These are phyloP conservation scores for Alligator mississippiensis DNA, from an alignment of 2,113 vertebrate genomes.

Conservation along the genomic window DNA sequence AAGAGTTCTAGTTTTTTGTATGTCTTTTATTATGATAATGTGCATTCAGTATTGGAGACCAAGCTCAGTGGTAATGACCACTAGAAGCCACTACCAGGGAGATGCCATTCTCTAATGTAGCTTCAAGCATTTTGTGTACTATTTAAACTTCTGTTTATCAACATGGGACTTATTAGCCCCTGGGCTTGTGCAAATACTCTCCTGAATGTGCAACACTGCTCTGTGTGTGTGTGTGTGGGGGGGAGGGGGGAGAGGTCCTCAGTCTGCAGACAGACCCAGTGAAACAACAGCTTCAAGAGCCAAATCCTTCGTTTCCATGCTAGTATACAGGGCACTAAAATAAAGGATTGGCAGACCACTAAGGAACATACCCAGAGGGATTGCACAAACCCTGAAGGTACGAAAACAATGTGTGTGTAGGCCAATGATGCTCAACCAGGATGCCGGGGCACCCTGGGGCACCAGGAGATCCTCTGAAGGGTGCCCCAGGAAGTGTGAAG, in stretches of 20 bases:
- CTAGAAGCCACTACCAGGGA: background rate
- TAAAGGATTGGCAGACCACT: background rate
- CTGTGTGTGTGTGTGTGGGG: background rate
- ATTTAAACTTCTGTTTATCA: background rate
- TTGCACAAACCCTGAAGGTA: background rate
- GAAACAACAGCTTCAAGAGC: background rate
- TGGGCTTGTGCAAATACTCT: background rate
- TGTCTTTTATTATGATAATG: no score
- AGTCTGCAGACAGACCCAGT: background rate
- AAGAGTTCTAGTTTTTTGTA: no score
- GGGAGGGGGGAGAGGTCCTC: background rate
- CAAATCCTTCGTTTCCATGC: fast-evolving
- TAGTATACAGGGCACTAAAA: background rate
- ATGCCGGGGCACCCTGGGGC: no score
- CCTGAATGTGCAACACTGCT: background rate
- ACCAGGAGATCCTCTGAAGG: no score
- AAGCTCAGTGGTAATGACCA: background rate
- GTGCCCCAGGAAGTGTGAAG: no score
- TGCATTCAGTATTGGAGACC: background rate
- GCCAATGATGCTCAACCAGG: no score
- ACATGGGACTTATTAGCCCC: background rate
- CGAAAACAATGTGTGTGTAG: no score
- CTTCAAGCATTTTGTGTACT: background rate
- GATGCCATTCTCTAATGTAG: background rate
- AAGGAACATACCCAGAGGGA: background rate